Evolutionary conservation across 1,140 invertebrate genomes (phyloP).

Genomic region (Trichonephila inaurata): DNA sequence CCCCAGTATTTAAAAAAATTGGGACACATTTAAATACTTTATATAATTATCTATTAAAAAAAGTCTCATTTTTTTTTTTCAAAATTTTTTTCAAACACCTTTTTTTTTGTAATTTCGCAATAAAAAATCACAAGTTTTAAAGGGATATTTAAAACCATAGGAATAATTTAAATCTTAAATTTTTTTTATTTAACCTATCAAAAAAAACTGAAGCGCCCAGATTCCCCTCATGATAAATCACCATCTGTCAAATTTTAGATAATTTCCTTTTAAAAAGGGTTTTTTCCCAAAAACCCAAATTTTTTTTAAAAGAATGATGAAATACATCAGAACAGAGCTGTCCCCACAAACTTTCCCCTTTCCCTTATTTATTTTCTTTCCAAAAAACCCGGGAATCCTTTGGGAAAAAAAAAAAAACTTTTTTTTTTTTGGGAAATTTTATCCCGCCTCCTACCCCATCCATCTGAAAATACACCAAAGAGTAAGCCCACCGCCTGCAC

Average conservation of each 20-base stretch:
- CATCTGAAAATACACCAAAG: conserved; percentile 2
- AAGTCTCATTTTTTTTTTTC: too few species aligned
- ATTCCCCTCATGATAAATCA: neutral
- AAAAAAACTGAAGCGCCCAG: neutral
- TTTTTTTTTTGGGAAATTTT: neutral
- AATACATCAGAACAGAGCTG: neutral
- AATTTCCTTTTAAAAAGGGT: neutral
- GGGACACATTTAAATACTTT: too few species aligned
- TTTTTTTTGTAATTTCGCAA: too few species aligned
- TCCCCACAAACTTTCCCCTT: neutral
- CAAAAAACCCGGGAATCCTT: neutral
- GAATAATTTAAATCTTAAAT: neutral
- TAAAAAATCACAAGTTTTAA: too few species aligned
- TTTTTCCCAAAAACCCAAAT: neutral
- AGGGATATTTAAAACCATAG: too few species aligned
- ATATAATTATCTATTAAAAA: too few species aligned
- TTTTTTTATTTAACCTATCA: neutral
- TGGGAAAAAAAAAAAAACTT: neutral
- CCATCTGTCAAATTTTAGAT: neutral
- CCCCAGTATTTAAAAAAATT: too few species aligned
- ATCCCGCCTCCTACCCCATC: neutral
- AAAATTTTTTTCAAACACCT: too few species aligned
- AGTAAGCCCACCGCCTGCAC: neutral
- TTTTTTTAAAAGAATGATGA: neutral
- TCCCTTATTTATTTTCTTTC: conserved; percentile 25